These are phyloP conservation scores for Silurus asotus DNA, from an alignment of 2,113 vertebrate genomes.

Conservation along the genomic window DNA sequence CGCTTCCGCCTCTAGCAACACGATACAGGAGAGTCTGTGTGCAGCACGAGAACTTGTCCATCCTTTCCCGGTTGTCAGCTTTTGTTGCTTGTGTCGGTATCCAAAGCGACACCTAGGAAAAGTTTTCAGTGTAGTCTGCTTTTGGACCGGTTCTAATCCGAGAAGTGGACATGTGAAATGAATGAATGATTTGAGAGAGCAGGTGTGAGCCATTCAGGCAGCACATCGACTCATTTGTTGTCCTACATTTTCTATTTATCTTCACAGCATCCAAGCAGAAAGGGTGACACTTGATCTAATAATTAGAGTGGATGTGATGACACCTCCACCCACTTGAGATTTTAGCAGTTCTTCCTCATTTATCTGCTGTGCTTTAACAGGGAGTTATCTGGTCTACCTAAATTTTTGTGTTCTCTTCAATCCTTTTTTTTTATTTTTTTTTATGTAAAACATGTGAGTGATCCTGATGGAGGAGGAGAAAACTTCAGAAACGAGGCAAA, in stretches of 20 bases:
- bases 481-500: slow-evolving; percentile 55
- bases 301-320: slow-evolving; percentile 12
- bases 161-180: neutral
- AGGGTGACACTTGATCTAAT: slow-evolving; percentile 15
- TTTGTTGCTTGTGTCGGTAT: neutral
- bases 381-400: neutral
- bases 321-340: neutral
- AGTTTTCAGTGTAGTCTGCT: neutral
- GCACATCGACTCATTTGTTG: neutral
- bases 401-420: neutral
- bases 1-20: slow-evolving; percentile 45
- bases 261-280: neutral
- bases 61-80: neutral
- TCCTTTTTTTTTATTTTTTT: neutral
- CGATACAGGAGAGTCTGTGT: slow-evolving; percentile 26
- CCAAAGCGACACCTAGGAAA: neutral
- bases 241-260: neutral
- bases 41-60: slow-evolving; percentile 9
- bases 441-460: neutral
- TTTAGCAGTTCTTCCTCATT: neutral
- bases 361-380: neutral
- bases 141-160: neutral
- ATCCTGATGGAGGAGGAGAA: slow-evolving; percentile 26
- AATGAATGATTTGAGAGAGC: neutral
- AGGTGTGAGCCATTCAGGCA: neutral